phyloP scores from a whole-genome alignment of 1,140 invertebrate species.

The Homalodisca vitripennis region DNA sequence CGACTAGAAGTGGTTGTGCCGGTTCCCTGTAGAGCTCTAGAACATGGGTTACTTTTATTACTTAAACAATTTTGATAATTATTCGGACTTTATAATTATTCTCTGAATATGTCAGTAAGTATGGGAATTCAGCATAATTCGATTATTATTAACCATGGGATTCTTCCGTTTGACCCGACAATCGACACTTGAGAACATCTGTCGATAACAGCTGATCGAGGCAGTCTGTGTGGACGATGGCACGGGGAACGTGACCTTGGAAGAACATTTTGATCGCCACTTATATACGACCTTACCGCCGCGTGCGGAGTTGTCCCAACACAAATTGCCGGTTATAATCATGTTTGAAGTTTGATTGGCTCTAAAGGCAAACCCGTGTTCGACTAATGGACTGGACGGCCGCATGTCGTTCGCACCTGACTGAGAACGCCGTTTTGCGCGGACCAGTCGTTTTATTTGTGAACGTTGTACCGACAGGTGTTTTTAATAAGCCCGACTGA shows the following conservation, averaged over 20 bases:
- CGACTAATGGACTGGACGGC: neutral
- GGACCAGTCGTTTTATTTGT: too few relatives aligned
- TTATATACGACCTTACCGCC: neutral
- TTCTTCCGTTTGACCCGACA: neutral
- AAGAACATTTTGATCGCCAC: neutral
- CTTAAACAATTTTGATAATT: too few relatives aligned
- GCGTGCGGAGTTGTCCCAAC: neutral
- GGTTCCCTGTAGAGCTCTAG: too few relatives aligned
- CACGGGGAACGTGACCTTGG: neutral
- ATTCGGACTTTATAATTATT: too few relatives aligned
- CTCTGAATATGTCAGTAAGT: too few relatives aligned
- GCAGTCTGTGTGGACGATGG: neutral
- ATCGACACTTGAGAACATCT: neutral
- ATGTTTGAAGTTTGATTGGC: constrained; percentile 1
- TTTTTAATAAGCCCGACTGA: too few relatives aligned
- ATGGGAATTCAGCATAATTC: too few relatives aligned
- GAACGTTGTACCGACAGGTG: too few relatives aligned
- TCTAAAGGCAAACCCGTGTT: constrained; percentile 15
- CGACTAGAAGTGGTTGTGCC: too few relatives aligned
- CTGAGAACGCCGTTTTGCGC: too few relatives aligned
- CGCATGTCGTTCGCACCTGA: neutral
- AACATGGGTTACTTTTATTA: too few relatives aligned
- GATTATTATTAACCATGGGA: too few relatives aligned
- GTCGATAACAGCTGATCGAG: neutral
- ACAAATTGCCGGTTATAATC: neutral